Evolutionary conservation across 2,888 invertebrate genomes (phyloP), one percentile per base, ranked within the genome.

Genomic region (Dolichopus griseipennis): DNA sequence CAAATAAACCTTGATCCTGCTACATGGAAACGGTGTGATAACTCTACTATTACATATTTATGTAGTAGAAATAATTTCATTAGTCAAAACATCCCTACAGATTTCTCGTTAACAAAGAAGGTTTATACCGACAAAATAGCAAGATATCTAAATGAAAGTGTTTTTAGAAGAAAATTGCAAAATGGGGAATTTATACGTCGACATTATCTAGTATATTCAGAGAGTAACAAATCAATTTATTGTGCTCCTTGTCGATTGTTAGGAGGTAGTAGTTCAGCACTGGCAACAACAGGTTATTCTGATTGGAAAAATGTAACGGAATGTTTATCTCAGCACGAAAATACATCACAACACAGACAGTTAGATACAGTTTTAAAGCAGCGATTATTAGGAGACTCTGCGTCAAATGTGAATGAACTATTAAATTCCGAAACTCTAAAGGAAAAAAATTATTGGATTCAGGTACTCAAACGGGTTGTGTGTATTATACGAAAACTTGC

Each of bases 191-290:
- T 63, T 15, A 63, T 63, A 63, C 63, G 27, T 5, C 63, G 22
- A 63, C 63, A 63, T 63, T 63, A 63, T 63, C 63, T 63, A 63
- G 63, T 63, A n/a, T n/a, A n/a, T n/a, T n/a, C n/a, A n/a, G n/a
- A n/a, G n/a, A n/a, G n/a, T n/a, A n/a, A n/a, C n/a, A n/a, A n/a
- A n/a, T n/a, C n/a, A n/a, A n/a, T n/a, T n/a, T n/a, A n/a, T n/a
- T n/a, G n/a, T n/a, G n/a, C n/a, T n/a, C n/a, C n/a, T n/a, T n/a
- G n/a, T n/a, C n/a, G n/a, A n/a, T n/a, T n/a, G n/a, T n/a, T n/a
- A n/a, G n/a, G n/a, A n/a, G n/a, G n/a, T n/a, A n/a, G n/a, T n/a
- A n/a, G n/a, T n/a, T n/a, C n/a, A n/a, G n/a, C n/a, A n/a, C n/a
- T n/a, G n/a, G n/a, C n/a, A n/a, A n/a, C n/a, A n/a, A n/a, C n/a